These are phyloP conservation scores for Platichthys flesus DNA, from an alignment of 2,113 vertebrate species.

Conservation along the genomic window DNA sequence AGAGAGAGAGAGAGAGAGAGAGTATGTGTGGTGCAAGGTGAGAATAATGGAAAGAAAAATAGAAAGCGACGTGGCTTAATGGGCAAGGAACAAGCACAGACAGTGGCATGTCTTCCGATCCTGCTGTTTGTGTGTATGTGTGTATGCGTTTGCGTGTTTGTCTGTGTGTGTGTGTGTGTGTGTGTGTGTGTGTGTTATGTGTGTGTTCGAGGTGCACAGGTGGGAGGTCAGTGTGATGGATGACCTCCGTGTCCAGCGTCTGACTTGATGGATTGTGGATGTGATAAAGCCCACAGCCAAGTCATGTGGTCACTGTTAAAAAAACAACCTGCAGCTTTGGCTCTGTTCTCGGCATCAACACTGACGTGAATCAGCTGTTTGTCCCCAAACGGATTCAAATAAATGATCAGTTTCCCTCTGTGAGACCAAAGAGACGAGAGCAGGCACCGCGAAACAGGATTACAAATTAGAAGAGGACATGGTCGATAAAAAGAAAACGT, in stretches of 20 bases:
- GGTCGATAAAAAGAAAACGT: not conserved
- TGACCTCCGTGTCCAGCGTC: constrained; percentile 34
- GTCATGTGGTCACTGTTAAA: not conserved
- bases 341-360: constrained; percentile 2
- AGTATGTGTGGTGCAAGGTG: no score
- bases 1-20: no score
- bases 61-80: no score
- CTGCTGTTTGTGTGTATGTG: not conserved
- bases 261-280: constrained; percentile 26
- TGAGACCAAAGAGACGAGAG: not conserved
- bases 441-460: not conserved
- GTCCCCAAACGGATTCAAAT: not conserved
- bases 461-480: constrained; percentile 12
- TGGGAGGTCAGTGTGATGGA: constrained; percentile 45
- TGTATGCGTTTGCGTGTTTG: not conserved
- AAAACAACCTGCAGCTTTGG: constrained; percentile 14
- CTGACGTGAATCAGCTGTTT: constrained; percentile 13
- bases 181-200: not conserved
- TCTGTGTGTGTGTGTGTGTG: not conserved
- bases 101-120: no score
- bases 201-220: constrained; percentile 30
- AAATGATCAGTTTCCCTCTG: constrained; percentile 20
- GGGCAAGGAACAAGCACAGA: no score
- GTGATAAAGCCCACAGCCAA: constrained; percentile 27
- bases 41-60: no score